Evolutionary conservation across 2,797 vertebrate species (phyloP).

Genomic region (Alcedo atthis): DNA sequence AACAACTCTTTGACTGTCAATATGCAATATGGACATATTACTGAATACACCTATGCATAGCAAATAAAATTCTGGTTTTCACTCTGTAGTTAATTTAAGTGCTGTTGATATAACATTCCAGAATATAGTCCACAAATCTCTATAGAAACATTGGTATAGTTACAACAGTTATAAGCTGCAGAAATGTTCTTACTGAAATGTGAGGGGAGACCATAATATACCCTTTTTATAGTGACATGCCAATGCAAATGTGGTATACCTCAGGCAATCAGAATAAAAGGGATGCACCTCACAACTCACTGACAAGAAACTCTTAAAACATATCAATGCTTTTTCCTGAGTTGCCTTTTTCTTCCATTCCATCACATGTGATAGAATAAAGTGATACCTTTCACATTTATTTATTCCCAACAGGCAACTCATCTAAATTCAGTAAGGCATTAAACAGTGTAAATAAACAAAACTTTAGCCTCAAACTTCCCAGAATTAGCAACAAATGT

Average conservation of each 20-base stretch:
- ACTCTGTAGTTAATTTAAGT: neutral
- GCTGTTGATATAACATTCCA: neutral
- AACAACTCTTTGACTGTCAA: neutral
- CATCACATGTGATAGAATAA: neutral
- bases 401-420: neutral
- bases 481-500: neutral
- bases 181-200: neutral
- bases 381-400: neutral
- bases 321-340: neutral
- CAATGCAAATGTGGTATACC: neutral
- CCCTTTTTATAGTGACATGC: neutral
- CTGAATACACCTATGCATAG: neutral
- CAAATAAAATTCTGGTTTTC: neutral
- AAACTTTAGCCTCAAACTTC: neutral
- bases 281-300: neutral
- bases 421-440: neutral
- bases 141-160: conserved; percentile 10
- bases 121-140: conserved; percentile 7
- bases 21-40: neutral
- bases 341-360: neutral
- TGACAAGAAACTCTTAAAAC: neutral
- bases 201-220: neutral
- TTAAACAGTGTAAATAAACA: conserved; percentile 14
- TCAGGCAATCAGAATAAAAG: neutral
- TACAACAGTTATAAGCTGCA: neutral